Base-by-base conservation (phyloP, 2,888 invertebrate genomes). In the Hofmannophila pseudospretella region DNA sequence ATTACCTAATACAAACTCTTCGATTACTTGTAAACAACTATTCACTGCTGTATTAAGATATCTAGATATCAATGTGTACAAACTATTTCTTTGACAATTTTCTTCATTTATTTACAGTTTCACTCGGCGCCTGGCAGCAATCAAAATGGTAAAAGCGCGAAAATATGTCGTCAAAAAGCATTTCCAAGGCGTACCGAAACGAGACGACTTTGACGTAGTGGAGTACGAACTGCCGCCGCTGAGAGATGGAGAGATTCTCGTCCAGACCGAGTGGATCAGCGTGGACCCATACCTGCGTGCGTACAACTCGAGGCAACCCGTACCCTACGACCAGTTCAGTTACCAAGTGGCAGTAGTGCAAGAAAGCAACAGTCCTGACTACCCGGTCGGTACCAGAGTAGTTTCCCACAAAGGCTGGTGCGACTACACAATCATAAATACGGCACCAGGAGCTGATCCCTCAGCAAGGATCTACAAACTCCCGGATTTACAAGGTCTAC, bases 391-490 rank as follows among this genome's bases (percentile, higher is more conserved):
- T 1, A 79, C 81, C 34, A 72, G 84, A 56, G 80, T 93, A 1
- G 76, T 91, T 0, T 88, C 89, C 1, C 72, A 88, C 49, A 81
- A 89, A 41, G 93, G 93, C n/a, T 93, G 94, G 93, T 77, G 89
- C 48, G 88, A 89, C 19, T 88, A 90, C 47, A 80, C 84, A 1
- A 49, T 68, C 23, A 30, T 60, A 33, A 52, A 44, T 22, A 41
- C 23, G 31, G 39, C 4, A 26, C 42, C 3, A 28, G 39, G 68
- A 1, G 85, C 89, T 7, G n/a, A 27, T 0, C 12, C 23, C 0
- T 8, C 34, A 0, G 54, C 57, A 4, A 41, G 20, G 10, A 33
- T 66, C 1, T 70, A 68, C 49, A 64, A 68, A 38, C 40, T 91
- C 22, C 90, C 90, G 1, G 85, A 90, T 38, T 55, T 91, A 31